phyloP scores from a whole-genome alignment of 2,797 vertebrate genomes.

The Diglossa cyanea region DNA sequence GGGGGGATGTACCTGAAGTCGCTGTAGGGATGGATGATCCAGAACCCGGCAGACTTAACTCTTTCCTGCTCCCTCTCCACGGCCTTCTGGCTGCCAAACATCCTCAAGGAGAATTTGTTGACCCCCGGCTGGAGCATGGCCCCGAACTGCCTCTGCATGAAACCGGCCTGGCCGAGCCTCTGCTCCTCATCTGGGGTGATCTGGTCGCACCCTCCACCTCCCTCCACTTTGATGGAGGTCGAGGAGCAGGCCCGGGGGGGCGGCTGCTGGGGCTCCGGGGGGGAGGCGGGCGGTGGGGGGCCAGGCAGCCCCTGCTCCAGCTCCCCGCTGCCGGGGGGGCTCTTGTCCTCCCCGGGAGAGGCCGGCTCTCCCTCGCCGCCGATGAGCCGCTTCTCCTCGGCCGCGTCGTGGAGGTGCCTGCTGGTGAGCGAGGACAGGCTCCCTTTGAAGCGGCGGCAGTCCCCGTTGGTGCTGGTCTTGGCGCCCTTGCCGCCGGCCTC shows the following conservation, averaged over 20 bases:
- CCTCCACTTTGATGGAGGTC: conserved; percentile 89
- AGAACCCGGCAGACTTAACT: conserved; percentile 97
- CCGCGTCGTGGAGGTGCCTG: conserved; percentile 88
- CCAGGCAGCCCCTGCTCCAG: conserved; percentile 50
- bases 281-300: not conserved
- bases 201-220: conserved; percentile 87
- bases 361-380: conserved; percentile 79
- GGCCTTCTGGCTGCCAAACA: conserved; percentile 99
- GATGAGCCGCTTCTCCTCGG: conserved; percentile 89
- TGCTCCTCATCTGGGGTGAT: conserved; percentile 90
- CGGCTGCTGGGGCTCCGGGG: conserved; percentile 57
- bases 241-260: conserved; percentile 78
- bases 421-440: conserved; percentile 94
- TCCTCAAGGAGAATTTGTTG: conserved; percentile 99
- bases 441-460: conserved; percentile 93
- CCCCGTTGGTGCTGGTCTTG: conserved; percentile 94
- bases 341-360: conserved; percentile 62
- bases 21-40: conserved; percentile 99
- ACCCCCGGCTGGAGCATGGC: conserved; percentile 98
- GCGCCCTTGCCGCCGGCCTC: conserved; percentile 79
- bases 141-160: conserved; percentile 97
- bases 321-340: conserved; percentile 21
- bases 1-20: conserved; percentile 92
- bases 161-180: conserved; percentile 88
- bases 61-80: conserved; percentile 97